Conservation (phyloP, 2,113 vertebrate species). For the Xiphias gladius region DNA sequence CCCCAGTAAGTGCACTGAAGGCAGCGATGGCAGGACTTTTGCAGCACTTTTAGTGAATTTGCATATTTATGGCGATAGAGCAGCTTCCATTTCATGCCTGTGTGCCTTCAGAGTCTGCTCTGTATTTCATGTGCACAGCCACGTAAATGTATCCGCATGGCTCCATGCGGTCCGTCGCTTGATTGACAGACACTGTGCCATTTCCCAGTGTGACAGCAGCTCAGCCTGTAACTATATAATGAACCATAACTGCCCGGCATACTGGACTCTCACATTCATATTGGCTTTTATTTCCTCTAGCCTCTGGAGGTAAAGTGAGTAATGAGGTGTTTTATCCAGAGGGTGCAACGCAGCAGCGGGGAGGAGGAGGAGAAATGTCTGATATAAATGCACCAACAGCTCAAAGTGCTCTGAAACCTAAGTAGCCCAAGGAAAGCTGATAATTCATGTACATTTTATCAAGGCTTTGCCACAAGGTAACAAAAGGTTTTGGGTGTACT, state of each 20-base stretch:
- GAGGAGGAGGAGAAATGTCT: slow-evolving; percentile 15
- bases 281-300: slow-evolving; percentile 62
- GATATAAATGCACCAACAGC: slow-evolving; percentile 12
- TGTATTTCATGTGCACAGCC: slow-evolving; percentile 9
- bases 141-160: slow-evolving; percentile 4
- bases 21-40: not conserved
- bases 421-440: slow-evolving; percentile 15
- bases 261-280: slow-evolving; percentile 58
- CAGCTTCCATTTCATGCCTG: slow-evolving; percentile 34
- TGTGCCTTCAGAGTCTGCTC: slow-evolving; percentile 4
- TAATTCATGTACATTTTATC: slow-evolving; percentile 8
- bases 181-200: slow-evolving; percentile 48
- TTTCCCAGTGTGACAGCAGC: slow-evolving; percentile 22
- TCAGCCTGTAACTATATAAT: slow-evolving; percentile 52
- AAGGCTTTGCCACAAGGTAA: not conserved
- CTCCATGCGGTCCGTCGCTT: not conserved
- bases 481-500: not conserved
- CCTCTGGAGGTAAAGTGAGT: slow-evolving; percentile 64
- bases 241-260: slow-evolving; percentile 53
- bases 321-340: slow-evolving; percentile 71
- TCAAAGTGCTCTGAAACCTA: slow-evolving; percentile 21
- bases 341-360: slow-evolving; percentile 27
- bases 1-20: too few relatives aligned
- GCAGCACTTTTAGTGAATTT: slow-evolving; percentile 22
- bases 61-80: slow-evolving; percentile 27